phyloP scores from a whole-genome alignment of 2,113 vertebrate species.

The Heteronetta atricapilla region DNA sequence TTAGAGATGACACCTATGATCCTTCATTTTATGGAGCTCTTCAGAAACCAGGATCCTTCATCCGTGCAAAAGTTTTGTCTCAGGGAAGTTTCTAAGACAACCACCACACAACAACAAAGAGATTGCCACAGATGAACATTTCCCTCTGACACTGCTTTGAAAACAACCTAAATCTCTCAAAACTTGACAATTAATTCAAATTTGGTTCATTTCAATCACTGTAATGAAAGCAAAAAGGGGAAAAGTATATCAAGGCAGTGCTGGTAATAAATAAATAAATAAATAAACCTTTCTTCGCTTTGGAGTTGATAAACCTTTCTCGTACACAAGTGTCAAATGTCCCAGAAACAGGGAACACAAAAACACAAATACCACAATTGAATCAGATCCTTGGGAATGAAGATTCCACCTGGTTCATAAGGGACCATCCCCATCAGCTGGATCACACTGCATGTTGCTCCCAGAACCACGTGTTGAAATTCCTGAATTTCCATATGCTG shows the following conservation, averaged over 20 bases:
- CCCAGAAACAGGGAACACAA: background rate
- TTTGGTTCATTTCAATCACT: background rate
- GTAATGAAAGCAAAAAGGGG: background rate
- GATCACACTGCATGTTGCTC: background rate
- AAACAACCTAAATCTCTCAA: slow-evolving; percentile 41
- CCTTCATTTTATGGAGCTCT: background rate
- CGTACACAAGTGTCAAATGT: fast-evolving
- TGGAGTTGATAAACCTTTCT: background rate
- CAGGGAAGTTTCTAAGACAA: background rate
- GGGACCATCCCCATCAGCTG: background rate
- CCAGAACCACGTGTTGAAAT: background rate
- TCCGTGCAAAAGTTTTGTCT: background rate
- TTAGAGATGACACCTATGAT: background rate
- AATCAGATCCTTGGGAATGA: background rate
- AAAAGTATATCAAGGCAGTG: background rate
- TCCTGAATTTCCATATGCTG: no score
- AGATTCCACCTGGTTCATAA: background rate
- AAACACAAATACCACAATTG: background rate
- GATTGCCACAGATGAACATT: background rate
- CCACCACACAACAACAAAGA: slow-evolving; percentile 2
- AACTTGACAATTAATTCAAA: slow-evolving; percentile 24
- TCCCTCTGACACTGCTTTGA: slow-evolving; percentile 23
- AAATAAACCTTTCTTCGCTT: background rate
- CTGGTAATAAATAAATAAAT: background rate
- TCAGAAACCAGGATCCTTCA: background rate